Evolutionary conservation across 30 jellyfish, hydroid and myxozoan genomes (phyloP), one percentile per base, ranked within the genome.

Genomic region (Rhopilema esculentum): DNA sequence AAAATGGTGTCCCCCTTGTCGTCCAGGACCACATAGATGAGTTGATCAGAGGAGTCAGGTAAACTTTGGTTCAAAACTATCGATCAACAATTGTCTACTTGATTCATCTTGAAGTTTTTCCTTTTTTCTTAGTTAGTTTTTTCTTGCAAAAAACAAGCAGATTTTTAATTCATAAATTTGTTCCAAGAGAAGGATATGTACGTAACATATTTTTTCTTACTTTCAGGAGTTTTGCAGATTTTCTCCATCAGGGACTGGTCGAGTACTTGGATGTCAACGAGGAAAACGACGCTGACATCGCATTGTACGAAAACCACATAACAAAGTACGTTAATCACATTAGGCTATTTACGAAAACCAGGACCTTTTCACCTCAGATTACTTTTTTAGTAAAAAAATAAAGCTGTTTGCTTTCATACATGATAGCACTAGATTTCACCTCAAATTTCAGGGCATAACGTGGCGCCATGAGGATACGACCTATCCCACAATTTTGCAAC

Each of bases 221-320:
- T 27, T 63, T 17, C 68, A 96, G 99, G 74, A 71, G 93, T 28
- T 96, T 96, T 87, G 97, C 88, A 69, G 98, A 96, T 84, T 88
- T 96, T 63, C 88, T 96, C 27, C 97, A 91, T 49, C 97, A 91
- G 70, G 99, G 99, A 6, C 53, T 91, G 72, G 88, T 96, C 32
- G 99, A 96, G 80, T 96, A 87, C 72, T 76, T 96, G 91, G 99
- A 96, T 67, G 99, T 96, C 9, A 96, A 96, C 88, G 99, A 96
- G 72, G 94, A 79, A 67, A 91, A 96, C 63, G 98, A 96, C 80
- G 93, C 97, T 0, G 80, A 85, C 49, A 96, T 96, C 69, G 99
- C 99, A 8, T 73, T 96, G 40, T 88, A 92, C 49, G 99, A 96
- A 87, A 90, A 91, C 29, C 83, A 84, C 48, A 85, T 97, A 28